Base-by-base conservation (phyloP, 1,140 invertebrate species). In the Drosophila watanabei region DNA sequence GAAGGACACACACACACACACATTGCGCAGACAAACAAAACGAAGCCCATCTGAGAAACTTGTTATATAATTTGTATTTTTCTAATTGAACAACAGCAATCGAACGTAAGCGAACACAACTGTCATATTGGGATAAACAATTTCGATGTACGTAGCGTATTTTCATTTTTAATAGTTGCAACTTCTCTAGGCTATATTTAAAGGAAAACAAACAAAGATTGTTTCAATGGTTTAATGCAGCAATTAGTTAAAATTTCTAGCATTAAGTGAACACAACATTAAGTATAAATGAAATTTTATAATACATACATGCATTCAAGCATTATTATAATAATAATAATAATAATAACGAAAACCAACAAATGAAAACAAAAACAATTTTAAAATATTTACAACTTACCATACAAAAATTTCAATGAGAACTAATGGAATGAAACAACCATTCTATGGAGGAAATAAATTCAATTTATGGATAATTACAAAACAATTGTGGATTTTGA, bases 341-440 rank as follows among this genome's bases (percentile, higher is more conserved):
- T 14, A 24, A 56, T 35, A 70, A 66, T 71, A 79, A 66, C 39
- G 28, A 75, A 24, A 60, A 65, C 71, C 72, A 77, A 77, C 65
- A 77, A 77, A 61, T 60, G 51, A 63, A 82, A 82, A 70, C 37
- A 76, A 81, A 56, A 75, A 77, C 60, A 58, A 88, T 59, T 88
- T 88, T 90, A 80, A 88, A 87, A 89, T 85, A 90, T 90, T 90
- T 88, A 89, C 85, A 88, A 90, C 70, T 90, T 88, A 88, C 73
- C 60, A 82, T 88, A 88, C 60, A 88, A 84, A 80, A 84, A 88
- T 85, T 88, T 88, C 81, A 89, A 89, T 77, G 85, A 81, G 66
- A 89, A 85, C 82, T 84, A 87, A 81, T 85, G 81, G 77, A 84
- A 84, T 66, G 45, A 80, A 66, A 59, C 57, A 56, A 56, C 58